Base-by-base conservation (phyloP, 2,797 vertebrate genomes). In the Chloroceryle inda region DNA sequence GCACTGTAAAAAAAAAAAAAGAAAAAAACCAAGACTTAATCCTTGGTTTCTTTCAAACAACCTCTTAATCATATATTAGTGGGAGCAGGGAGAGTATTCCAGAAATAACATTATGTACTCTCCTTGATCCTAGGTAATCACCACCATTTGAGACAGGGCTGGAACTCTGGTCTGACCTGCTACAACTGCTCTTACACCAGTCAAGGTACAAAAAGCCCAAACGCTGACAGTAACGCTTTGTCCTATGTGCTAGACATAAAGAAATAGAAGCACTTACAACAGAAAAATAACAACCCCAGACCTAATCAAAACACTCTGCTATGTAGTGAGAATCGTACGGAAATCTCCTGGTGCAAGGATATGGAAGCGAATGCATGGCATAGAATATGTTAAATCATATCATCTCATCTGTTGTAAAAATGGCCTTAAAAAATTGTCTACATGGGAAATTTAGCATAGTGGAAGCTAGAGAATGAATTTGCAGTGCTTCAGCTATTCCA, bases 401-500 rank as follows among this genome's bases (percentile, higher is more conserved):
- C 40, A 50, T 78, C 26, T 89, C 76, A 85, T 68, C 61, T 55
- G 45, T 64, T 85, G n/a, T 64, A 67, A 64, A 80, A 88, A 73
- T 10, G 14, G 71, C 56, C 47, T 78, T 64, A 77, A 64, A 78
- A 17, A 33, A 58, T 77, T 73, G n/a, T 47, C 53, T 83, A 6
- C n/a, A 31, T 42, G 52, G 55, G 26, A 29, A 53, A 61, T 52
- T 40, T 35, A 31, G 75, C 29, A 63, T 42, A 83, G 61, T 33
- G 55, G 47, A 82, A 94, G 52, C 27, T 5, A 67, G 56, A 94
- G 67, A 82, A 88, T 19, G 22, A 74, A 88, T 85, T 5, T 91
- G 49, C 63, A 42, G 55, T 24, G 68, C 81, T 84, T 96, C 81
- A 87, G 75, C 92, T 88, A 15, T 84, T 93, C 66, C 58, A 38